Conservation (phyloP, 92 coral and sea anemone species). For the Palythoa caribaeorum region DNA sequence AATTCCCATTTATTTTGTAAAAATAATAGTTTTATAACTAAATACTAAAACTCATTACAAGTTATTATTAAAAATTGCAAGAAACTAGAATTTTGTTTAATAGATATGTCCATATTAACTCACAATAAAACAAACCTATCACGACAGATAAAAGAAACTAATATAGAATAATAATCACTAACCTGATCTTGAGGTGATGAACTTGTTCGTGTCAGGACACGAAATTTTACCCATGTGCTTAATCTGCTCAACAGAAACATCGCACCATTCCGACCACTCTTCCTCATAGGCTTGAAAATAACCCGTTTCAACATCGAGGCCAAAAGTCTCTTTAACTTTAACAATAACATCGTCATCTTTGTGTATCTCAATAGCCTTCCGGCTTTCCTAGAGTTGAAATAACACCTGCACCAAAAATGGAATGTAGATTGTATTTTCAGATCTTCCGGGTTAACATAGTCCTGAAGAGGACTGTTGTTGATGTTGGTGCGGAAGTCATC, state of each 20-base stretch:
- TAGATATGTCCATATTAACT: conserved; percentile 13
- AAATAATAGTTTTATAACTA: not conserved
- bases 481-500: no score
- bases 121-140: conserved; percentile 24
- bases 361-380: conserved; percentile 22
- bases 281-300: conserved; percentile 30
- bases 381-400: conserved; percentile 25
- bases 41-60: not conserved
- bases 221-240: conserved; percentile 12
- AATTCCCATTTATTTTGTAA: not conserved
- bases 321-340: conserved; percentile 12
- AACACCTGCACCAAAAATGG: conserved; percentile 20
- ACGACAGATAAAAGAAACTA: conserved; percentile 13
- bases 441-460: no score
- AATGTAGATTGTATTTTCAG: no score
- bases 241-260: conserved; percentile 8
- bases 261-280: conserved; percentile 41
- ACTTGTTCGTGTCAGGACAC: conserved; percentile 14
- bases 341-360: conserved; percentile 19
- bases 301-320: conserved; percentile 30
- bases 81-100: conserved; percentile 27
- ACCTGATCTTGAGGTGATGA: conserved; percentile 17
- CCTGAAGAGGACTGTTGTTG: no score
- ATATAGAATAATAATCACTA: conserved; percentile 17
- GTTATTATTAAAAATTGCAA: conserved; percentile 19